These are phyloP conservation scores for Ischnura elegans DNA, from an alignment of 2,888 invertebrate species.

Conservation along the genomic window DNA sequence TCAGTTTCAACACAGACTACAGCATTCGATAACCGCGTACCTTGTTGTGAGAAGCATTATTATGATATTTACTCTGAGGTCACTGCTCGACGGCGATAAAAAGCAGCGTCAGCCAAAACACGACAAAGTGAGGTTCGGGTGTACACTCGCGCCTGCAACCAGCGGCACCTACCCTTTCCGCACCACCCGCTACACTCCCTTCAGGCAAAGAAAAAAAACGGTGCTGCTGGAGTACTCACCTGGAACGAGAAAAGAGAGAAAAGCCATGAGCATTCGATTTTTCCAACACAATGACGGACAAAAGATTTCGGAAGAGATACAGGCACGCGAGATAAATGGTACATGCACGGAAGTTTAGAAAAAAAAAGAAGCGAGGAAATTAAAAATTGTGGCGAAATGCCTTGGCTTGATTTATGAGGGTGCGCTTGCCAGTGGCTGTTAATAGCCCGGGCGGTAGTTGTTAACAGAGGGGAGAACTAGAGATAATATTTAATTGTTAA, in stretches of 20 bases:
- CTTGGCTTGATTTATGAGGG: background rate
- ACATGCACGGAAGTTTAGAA: background rate
- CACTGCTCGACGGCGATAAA: no score
- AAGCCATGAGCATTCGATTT: constrained; percentile 26
- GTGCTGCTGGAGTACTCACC: constrained; percentile 42
- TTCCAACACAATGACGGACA: background rate
- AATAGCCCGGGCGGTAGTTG: background rate
- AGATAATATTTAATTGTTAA: constrained; percentile 10
- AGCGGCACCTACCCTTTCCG: no score
- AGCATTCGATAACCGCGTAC: no score
- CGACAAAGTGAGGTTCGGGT: background rate
- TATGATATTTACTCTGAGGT: no score
- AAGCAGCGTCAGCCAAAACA: no score
- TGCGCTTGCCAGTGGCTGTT: background rate
- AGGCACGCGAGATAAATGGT: constrained; percentile 8
- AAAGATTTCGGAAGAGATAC: background rate
- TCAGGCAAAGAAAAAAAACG: background rate
- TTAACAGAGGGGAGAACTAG: background rate
- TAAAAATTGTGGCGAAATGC: background rate
- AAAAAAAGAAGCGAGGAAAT: background rate
- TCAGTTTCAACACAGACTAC: no score
- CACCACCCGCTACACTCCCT: background rate
- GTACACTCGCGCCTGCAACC: background rate
- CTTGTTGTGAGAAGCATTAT: no score
- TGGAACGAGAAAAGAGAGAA: constrained; percentile 53